Evolutionary conservation across 2,888 invertebrate species (phyloP), one percentile per base, ranked within the genome.

Genomic region (Chesias legatella): DNA sequence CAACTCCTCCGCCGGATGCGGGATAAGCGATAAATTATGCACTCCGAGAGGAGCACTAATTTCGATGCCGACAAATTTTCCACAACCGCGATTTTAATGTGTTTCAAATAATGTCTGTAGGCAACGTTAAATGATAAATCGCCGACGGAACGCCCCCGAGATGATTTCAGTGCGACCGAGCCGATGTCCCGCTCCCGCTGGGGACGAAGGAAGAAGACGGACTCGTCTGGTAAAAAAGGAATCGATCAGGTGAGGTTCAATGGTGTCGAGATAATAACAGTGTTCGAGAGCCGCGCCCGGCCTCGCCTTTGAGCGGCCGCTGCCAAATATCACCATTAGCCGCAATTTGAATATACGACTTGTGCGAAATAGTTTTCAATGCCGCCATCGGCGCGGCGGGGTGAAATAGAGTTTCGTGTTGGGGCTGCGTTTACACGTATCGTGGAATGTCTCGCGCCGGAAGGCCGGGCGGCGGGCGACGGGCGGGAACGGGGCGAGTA

Each of bases 201-300:
- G 56, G 47, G 58, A 60, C 45, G 76, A 69, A 58, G 48, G 71
- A 86, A 67, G 61, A 80, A 76, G 84, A 86, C 54, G 68, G 76
- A 74, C 60, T 68, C 59, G 77, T 80, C 79, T 80, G 74, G 64
- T 73, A 80, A 83, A 85, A 88, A 86, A 86, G 74, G 79, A 84
- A 83, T 69, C 72, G 69, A 66, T 77, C 70, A 83, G 80, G 79
- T 79, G 80, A 79, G 80, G 81, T 65, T 75, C 73, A 83, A 79
- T 84, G 84, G 84, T 88, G 85, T 84, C 83, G 85, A 85, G 88
- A 85, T 89, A 88, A 88, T 89, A 83, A 89, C 86, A 84, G 84
- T 77, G 82, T 79, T n/a, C 67, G 71, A 61, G 67, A 51, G 59
- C 67, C 60, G 72, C 70, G 58, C 64, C 56, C 63, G 53, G 63